These are phyloP conservation scores for Byasa hedistus DNA, from an alignment of 2,888 invertebrate species.

Conservation along the genomic window DNA sequence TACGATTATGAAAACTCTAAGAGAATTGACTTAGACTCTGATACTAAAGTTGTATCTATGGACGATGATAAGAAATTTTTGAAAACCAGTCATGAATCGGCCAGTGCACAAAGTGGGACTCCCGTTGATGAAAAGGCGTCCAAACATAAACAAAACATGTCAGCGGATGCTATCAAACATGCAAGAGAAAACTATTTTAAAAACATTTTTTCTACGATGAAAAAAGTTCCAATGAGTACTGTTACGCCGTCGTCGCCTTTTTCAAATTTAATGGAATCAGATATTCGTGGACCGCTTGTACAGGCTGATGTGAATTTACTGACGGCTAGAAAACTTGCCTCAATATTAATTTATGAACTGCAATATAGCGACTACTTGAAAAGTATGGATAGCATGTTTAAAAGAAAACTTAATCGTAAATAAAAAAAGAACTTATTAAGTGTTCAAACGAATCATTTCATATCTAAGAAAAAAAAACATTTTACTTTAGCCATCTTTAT, in stretches of 20 bases:
- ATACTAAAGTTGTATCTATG: constrained; percentile 32
- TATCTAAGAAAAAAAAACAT: background rate
- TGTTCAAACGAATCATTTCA: background rate
- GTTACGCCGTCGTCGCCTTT: constrained; percentile 5
- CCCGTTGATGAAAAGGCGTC: constrained; percentile 41
- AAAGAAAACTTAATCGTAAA: constrained; percentile 21
- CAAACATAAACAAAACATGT: constrained; percentile 41
- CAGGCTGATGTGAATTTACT: constrained; percentile 43
- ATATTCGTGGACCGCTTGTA: constrained; percentile 1
- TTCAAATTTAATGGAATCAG: constrained; percentile 17
- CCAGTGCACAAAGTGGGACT: constrained; percentile 34
- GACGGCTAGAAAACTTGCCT: constrained; percentile 54
- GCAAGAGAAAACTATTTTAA: constrained; percentile 62
- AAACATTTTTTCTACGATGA: constrained; percentile 45
- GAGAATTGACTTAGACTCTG: constrained; percentile 26
- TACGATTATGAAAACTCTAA: constrained; percentile 41
- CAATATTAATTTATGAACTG: constrained; percentile 23
- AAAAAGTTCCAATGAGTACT: constrained; percentile 33
- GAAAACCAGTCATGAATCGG: constrained; percentile 1
- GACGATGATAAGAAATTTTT: constrained; percentile 35
- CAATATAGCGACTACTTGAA: constrained; percentile 14
- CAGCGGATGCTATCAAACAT: constrained; percentile 51
- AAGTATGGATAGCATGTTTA: constrained; percentile 4
- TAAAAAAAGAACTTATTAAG: background rate
- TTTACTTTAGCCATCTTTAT: background rate